phyloP scores from a whole-genome alignment of 2,888 invertebrate species.

The Lasioglossum vierecki region DNA sequence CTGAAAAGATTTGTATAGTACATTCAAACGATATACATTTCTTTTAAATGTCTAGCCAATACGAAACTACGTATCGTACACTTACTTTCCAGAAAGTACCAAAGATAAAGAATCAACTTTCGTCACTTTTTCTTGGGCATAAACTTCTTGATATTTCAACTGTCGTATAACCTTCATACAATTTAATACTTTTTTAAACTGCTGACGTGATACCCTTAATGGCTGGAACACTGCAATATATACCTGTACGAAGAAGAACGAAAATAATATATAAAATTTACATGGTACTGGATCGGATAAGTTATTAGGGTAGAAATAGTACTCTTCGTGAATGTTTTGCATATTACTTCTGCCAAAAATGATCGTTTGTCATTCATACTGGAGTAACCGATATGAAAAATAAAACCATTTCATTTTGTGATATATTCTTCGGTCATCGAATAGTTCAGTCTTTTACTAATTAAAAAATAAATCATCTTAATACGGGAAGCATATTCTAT shows the following conservation, averaged over 20 bases:
- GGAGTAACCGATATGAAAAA: neutral
- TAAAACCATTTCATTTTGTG: neutral
- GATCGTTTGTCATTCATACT: neutral
- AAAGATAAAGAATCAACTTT: constrained; percentile 94
- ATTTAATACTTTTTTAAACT: constrained; percentile 92
- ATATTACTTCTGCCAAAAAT: constrained; percentile 9
- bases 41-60: neutral
- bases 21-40: neutral
- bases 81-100: constrained; percentile 94
- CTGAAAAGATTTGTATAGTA: constrained; percentile 84
- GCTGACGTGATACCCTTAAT: constrained; percentile 91
- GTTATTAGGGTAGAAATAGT: constrained; percentile 13
- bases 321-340: neutral
- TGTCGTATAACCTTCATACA: constrained; percentile 92
- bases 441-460: constrained; percentile 2
- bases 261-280: constrained; percentile 57
- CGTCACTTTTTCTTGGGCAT: constrained; percentile 94
- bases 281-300: constrained; percentile 5
- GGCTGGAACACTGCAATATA: constrained; percentile 93
- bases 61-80: constrained; percentile 67
- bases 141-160: constrained; percentile 93
- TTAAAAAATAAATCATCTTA: constrained; percentile 16
- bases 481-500: constrained; percentile 25
- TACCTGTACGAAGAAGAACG: constrained; percentile 85
- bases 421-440: neutral